A percentile compares a stretch with the other conserved stretches of the same genome.
Evolutionary conservation across 2,888 invertebrate genomes (phyloP).

Genomic region (Pachliopta kotzebuea): DNA sequence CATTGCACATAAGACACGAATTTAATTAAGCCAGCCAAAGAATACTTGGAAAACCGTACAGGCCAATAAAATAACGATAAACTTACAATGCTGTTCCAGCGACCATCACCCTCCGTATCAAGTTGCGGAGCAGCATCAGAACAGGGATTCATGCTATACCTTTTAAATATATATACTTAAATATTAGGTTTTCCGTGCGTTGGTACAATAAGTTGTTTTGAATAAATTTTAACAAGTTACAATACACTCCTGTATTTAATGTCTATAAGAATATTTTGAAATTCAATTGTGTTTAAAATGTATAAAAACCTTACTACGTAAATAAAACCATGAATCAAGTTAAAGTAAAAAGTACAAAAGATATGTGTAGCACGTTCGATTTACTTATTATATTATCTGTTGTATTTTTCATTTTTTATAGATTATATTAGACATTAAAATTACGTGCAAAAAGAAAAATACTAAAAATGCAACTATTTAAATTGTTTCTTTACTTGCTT

Average conservation of each 20-base stretch:
- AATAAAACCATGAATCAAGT: constrained; percentile 3
- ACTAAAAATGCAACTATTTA: too few relatives aligned
- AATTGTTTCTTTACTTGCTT: too few relatives aligned
- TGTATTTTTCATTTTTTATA: neutral
- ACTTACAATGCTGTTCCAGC: constrained; percentile 89
- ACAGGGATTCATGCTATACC: constrained; percentile 84
- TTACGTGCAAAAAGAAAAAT: too few relatives aligned
- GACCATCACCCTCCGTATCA: constrained; percentile 91
- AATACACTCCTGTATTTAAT: constrained; percentile 1
- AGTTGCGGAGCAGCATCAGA: constrained; percentile 84
- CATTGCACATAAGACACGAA: constrained; percentile 21
- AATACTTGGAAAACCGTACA: constrained; percentile 32
- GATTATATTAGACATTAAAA: too few relatives aligned
- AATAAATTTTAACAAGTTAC: neutral
- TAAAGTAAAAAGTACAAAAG: neutral
- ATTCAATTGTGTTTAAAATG: neutral
- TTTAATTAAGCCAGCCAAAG: constrained; percentile 13
- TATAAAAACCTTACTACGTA: constrained; percentile 11
- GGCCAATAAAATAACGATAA: constrained; percentile 28
- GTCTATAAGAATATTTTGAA: neutral
- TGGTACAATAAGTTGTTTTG: neutral
- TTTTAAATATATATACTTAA: constrained; percentile 20
- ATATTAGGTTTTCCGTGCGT: constrained; percentile 8
- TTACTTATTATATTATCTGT: constrained; percentile 13
- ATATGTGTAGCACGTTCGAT: constrained; percentile 8